A percentile compares a stretch with the other conserved stretches of the same genome.
Conservation (phyloP, 1,140 invertebrate genomes). For the Drosophila nannoptera region DNA sequence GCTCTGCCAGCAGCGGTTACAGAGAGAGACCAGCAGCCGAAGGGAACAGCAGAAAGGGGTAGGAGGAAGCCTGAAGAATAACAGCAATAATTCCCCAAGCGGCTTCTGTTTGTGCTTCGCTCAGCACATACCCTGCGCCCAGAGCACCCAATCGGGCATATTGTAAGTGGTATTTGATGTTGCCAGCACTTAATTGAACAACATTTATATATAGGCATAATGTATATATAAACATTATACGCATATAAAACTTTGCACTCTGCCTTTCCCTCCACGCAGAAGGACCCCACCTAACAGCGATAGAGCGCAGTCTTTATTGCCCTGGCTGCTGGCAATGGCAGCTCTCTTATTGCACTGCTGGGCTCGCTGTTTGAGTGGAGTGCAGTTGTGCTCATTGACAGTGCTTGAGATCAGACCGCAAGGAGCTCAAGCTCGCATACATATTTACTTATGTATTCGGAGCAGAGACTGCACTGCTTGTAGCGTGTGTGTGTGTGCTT, state of each 20-base stretch:
- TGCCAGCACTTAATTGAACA: neutral
- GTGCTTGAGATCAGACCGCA: neutral
- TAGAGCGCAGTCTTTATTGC: neutral
- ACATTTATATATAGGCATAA: neutral
- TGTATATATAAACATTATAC: neutral
- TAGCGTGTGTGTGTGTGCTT: neutral
- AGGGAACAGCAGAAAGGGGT: conserved; percentile 1
- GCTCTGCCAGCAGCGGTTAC: neutral
- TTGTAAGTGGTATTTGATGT: neutral
- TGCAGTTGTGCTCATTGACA: neutral
- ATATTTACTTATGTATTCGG: neutral
- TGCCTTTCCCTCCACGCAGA: neutral
- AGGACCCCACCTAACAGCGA: neutral
- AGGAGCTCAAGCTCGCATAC: neutral
- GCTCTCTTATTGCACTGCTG: neutral
- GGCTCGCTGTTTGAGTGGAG: neutral
- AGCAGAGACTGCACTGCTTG: neutral
- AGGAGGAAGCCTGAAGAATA: neutral
- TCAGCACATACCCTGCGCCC: neutral
- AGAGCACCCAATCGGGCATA: neutral
- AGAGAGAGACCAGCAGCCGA: neutral
- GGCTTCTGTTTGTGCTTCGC: conserved; percentile 46
- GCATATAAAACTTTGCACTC: neutral
- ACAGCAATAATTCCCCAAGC: conserved; percentile 22
- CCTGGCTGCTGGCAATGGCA: neutral